Conservation (phyloP, 2,113 vertebrate genomes). For the Anguilla japonica region DNA sequence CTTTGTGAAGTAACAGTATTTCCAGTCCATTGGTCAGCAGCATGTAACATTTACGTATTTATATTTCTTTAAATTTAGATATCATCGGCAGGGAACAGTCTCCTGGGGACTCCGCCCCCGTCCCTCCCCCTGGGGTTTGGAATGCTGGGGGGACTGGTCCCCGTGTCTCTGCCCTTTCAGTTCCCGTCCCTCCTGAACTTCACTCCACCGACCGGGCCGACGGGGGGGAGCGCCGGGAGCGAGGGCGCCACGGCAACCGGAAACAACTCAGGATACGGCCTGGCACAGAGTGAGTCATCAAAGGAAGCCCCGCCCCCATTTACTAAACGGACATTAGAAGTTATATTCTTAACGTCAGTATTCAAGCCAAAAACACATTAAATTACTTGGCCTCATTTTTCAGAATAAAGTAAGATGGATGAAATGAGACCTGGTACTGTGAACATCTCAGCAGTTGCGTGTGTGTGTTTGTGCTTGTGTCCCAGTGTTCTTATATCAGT, state of each 20-base stretch:
- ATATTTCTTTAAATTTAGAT: slow-evolving; percentile 66
- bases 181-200: slow-evolving; percentile 89
- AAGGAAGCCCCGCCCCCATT: too few relatives aligned
- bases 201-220: slow-evolving; percentile 73
- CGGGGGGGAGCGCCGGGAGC: slow-evolving; percentile 62
- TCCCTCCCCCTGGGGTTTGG: slow-evolving; percentile 90
- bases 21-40: too few relatives aligned
- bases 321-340: too few relatives aligned
- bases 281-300: slow-evolving; percentile 69
- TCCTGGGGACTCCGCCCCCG: slow-evolving; percentile 80
- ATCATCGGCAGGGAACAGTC: slow-evolving; percentile 79
- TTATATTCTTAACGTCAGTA: too few relatives aligned
- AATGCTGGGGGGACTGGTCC: slow-evolving; percentile 95
- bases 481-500: neutral
- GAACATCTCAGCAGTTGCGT: neutral
- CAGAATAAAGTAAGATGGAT: too few relatives aligned
- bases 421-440: neutral
- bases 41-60: too few relatives aligned
- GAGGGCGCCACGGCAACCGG: slow-evolving; percentile 54
- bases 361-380: too few relatives aligned
- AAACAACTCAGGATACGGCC: slow-evolving; percentile 63
- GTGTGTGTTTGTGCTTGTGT: neutral
- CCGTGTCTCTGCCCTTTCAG: slow-evolving; percentile 94
- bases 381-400: neutral
- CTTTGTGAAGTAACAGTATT: too few relatives aligned